A percentile compares a stretch with the other conserved stretches of the same genome.
Conservation (phyloP, 2,113 vertebrate genomes). For the Coryphaenoides rupestris region DNA sequence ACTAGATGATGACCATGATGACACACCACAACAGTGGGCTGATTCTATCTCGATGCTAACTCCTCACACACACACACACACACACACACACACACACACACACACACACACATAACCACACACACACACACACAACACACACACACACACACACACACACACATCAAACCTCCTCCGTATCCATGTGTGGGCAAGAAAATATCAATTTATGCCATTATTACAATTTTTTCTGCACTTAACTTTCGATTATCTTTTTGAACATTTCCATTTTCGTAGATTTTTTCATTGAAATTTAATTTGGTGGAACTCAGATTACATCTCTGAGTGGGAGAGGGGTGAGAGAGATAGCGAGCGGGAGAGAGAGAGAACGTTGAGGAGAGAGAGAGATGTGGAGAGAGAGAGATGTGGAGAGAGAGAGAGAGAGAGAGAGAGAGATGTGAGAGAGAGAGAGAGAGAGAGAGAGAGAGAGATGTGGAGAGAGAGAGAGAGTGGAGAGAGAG, state of each 20-base stretch:
- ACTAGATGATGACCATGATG: too few species aligned
- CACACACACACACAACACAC: slow-evolving; percentile 1
- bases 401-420: slow-evolving; percentile 7
- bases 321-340: slow-evolving; percentile 18
- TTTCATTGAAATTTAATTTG: slow-evolving; percentile 54
- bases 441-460: too few species aligned
- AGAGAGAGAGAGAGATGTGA: too few species aligned
- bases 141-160: not conserved
- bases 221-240: slow-evolving; percentile 45
- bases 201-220: slow-evolving; percentile 49
- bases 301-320: slow-evolving; percentile 41
- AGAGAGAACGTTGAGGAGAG: slow-evolving; percentile 8
- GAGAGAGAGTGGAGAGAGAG: too few species aligned
- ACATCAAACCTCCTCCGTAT: slow-evolving; percentile 42
- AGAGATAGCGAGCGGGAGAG: slow-evolving; percentile 30
- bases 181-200: too few species aligned
- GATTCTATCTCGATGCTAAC: not conserved
- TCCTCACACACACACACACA: not conserved
- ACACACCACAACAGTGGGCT: too few species aligned
- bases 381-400: too few species aligned
- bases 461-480: too few species aligned
- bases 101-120: not conserved
- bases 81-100: not conserved
- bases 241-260: slow-evolving; percentile 50
- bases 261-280: slow-evolving; percentile 51